Evolutionary conservation across 2,113 vertebrate species (phyloP).

Genomic region (Strix uralensis): DNA sequence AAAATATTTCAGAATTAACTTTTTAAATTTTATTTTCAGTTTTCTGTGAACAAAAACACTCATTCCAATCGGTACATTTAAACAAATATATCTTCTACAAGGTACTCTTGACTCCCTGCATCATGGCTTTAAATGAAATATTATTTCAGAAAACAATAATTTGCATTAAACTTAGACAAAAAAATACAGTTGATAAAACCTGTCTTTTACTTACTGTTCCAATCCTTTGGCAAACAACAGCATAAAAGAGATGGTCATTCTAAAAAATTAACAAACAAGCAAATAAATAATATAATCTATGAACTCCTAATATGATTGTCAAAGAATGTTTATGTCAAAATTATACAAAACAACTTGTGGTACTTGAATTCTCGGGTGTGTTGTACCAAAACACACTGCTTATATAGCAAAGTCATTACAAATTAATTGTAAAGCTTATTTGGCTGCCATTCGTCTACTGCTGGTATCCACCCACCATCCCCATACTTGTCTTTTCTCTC

Average conservation of each 20-base stretch:
- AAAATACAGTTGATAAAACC: not conserved
- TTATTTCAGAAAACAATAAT: not conserved
- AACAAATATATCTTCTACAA: not conserved
- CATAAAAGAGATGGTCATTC: constrained; percentile 3
- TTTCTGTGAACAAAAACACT: not conserved
- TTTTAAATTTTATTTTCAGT: not conserved
- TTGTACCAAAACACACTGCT: not conserved
- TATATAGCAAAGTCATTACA: not conserved
- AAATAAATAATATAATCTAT: not conserved
- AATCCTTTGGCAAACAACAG: constrained; percentile 9
- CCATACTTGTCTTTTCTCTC: not conserved
- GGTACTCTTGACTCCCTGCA: not conserved
- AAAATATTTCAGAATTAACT: not conserved
- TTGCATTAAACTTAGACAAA: not conserved
- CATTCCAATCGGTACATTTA: not conserved
- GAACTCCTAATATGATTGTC: not conserved
- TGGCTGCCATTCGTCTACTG: not conserved
- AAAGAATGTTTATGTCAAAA: not conserved
- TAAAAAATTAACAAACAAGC: not conserved
- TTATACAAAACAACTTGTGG: not conserved
- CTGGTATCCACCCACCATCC: not conserved
- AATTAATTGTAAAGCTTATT: not conserved
- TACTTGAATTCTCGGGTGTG: not conserved
- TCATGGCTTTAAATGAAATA: not conserved
- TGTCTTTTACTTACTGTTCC: constrained; percentile 23